Conservation (phyloP, 2,113 vertebrate genomes). For the Cichladusa arquata region DNA sequence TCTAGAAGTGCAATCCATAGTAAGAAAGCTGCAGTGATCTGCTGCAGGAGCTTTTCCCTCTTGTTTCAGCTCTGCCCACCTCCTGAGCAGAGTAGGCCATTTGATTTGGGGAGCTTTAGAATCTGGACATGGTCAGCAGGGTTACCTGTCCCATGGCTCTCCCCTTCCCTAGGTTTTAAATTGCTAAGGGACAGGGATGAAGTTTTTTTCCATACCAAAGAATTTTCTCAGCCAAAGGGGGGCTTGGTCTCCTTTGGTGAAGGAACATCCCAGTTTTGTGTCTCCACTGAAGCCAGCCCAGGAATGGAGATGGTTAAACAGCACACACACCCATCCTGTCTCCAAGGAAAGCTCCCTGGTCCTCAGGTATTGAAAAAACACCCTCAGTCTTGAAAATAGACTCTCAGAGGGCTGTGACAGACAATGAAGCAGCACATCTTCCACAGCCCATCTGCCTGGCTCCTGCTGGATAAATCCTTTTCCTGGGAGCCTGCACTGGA, state of each 20-base stretch:
- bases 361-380: neutral
- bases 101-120: neutral
- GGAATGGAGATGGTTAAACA: neutral
- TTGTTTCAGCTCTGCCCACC: neutral
- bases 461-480: accelerated
- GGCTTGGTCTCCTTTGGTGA: neutral
- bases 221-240: neutral
- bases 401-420: neutral
- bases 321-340: neutral
- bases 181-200: neutral
- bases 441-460: neutral
- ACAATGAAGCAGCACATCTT: neutral
- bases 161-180: neutral
- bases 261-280: neutral
- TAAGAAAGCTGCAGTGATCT: neutral
- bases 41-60: neutral
- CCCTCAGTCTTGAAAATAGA: neutral
- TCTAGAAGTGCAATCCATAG: neutral
- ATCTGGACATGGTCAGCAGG: accelerated
- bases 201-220: neutral
- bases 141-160: neutral
- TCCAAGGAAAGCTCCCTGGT: neutral
- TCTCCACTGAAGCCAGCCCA: neutral
- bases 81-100: neutral
- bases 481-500: neutral